Evolutionary conservation across 2,888 invertebrate genomes (phyloP).

Genomic region (Netelia fuscicornis): DNA sequence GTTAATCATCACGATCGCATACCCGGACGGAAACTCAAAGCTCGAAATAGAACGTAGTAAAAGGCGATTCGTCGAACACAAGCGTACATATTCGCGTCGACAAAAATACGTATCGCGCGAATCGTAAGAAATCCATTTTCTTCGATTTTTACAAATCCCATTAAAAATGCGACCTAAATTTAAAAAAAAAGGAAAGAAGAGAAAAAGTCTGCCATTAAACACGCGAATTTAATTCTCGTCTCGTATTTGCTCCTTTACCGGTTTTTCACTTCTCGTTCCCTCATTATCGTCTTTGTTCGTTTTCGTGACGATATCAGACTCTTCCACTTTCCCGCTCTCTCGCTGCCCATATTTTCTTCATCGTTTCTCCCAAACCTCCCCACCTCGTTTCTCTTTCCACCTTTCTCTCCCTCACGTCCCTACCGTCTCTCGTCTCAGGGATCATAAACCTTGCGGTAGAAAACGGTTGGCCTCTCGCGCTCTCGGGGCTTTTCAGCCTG

Average conservation of each 20-base stretch:
- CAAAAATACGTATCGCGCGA: not conserved
- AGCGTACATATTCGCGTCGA: not conserved
- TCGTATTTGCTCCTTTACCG: constrained; percentile 33
- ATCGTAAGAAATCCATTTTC: not conserved
- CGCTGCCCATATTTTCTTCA: constrained; percentile 21
- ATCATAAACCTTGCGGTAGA: constrained; percentile 81
- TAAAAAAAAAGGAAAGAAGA: not conserved
- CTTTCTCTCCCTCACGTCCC: constrained; percentile 60
- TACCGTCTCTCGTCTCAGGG: constrained; percentile 69
- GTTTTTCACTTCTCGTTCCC: constrained; percentile 15
- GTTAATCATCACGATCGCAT: not conserved
- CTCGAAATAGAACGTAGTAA: not conserved
- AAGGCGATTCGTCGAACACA: not conserved
- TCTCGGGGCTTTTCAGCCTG: constrained; percentile 82
- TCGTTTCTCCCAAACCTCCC: constrained; percentile 48
- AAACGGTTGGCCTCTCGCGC: constrained; percentile 72
- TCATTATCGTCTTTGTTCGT: constrained; percentile 26
- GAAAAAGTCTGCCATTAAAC: not conserved
- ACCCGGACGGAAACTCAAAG: not conserved
- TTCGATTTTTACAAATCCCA: not conserved
- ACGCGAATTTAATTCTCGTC: constrained; percentile 15
- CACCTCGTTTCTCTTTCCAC: constrained; percentile 21
- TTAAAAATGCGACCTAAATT: not conserved
- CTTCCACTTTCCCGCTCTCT: constrained; percentile 22
- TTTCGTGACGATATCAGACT: constrained; percentile 20